phyloP scores from a whole-genome alignment of 2,888 invertebrate genomes.

The Siphonodentalium dalli region DNA sequence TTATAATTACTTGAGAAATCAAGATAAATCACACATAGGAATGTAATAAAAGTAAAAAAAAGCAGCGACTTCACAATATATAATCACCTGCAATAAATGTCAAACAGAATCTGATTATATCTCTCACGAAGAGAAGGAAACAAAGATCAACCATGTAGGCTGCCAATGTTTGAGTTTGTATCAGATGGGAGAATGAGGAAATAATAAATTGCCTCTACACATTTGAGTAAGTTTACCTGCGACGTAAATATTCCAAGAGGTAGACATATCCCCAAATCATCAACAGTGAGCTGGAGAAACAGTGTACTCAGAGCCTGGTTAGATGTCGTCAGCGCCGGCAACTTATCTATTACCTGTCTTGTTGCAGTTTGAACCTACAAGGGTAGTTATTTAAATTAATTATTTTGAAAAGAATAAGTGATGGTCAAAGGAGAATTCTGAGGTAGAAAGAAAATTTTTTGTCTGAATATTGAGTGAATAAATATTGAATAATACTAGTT shows the following conservation, averaged over 20 bases:
- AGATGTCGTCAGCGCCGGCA: slow-evolving; percentile 65
- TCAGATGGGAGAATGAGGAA: not conserved
- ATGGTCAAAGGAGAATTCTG: not conserved
- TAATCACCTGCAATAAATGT: too few species aligned
- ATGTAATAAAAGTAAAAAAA: too few species aligned
- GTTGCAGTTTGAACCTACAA: slow-evolving; percentile 64
- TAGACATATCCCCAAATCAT: slow-evolving; percentile 95
- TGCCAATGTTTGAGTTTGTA: not conserved
- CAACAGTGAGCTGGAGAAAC: slow-evolving; percentile 91
- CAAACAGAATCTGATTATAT: too few species aligned
- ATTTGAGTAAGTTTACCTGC: slow-evolving; percentile 22
- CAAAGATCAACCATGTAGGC: too few species aligned
- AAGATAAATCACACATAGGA: too few species aligned
- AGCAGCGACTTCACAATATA: too few species aligned
- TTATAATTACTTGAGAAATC: too few species aligned
- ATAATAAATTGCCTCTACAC: not conserved
- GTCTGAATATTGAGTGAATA: not conserved
- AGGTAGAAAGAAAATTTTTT: not conserved
- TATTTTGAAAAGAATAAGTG: not conserved
- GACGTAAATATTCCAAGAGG: slow-evolving; percentile 81
- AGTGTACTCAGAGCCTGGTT: slow-evolving; percentile 76
- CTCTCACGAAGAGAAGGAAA: too few species aligned
- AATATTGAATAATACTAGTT: too few species aligned
- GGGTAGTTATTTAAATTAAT: not conserved
- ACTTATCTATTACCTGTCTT: slow-evolving; percentile 74